Percentiles rank a stretch among this genome's conserved stretches.
Evolutionary conservation across 2,888 invertebrate species (phyloP).

Genomic region (Eurois occulta): DNA sequence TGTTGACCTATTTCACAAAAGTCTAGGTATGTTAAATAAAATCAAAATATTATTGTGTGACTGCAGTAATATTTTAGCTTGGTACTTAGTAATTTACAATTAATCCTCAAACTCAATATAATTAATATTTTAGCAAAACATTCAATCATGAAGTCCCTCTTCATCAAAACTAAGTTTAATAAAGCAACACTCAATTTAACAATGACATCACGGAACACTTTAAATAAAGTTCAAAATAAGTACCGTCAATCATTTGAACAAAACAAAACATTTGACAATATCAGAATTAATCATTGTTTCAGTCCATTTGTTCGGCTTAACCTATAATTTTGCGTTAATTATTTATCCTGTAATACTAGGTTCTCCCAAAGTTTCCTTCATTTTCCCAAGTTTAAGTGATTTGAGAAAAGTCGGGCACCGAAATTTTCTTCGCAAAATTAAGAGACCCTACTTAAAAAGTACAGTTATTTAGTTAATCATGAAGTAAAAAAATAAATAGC

Average conservation of each 20-base stretch:
- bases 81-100: background rate
- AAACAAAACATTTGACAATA: slow-evolving; percentile 35
- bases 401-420: slow-evolving; percentile 36
- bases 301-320: slow-evolving; percentile 40
- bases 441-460: slow-evolving; percentile 30
- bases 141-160: background rate
- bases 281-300: slow-evolving; percentile 45
- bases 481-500: slow-evolving; percentile 23
- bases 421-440: slow-evolving; percentile 31
- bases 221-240: slow-evolving; percentile 27
- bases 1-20: background rate
- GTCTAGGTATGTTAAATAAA: background rate
- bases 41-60: background rate
- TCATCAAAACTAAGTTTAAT: background rate
- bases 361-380: slow-evolving; percentile 33
- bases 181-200: slow-evolving; percentile 1
- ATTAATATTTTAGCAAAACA: background rate
- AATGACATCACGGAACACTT: background rate
- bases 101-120: background rate
- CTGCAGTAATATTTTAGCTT: background rate
- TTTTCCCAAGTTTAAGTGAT: slow-evolving; percentile 25
- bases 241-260: slow-evolving; percentile 27
- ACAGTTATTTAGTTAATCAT: slow-evolving; percentile 37
- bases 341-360: slow-evolving; percentile 45
- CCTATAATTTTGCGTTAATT: slow-evolving; percentile 47